These are phyloP conservation scores for Drosophila recens DNA, from an alignment of 2,888 invertebrate species.

Conservation along the genomic window DNA sequence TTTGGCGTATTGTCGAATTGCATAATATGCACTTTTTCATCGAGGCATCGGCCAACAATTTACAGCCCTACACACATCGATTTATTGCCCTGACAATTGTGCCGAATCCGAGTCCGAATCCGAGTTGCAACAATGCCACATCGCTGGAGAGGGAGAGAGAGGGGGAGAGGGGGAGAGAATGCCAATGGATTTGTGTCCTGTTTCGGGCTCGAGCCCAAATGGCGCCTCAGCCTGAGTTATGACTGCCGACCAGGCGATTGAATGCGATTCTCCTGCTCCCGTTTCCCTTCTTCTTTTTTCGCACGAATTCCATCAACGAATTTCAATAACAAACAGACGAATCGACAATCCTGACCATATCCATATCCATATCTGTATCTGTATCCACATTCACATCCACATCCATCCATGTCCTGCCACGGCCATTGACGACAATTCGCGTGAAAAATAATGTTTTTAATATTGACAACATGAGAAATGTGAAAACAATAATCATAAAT, in stretches of 20 bases:
- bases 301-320: conserved; percentile 80
- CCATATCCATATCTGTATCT: conserved; percentile 26
- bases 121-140: conserved; percentile 66
- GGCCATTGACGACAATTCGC: conserved; percentile 73
- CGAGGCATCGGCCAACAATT: conserved; percentile 78
- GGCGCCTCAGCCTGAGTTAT: conserved; percentile 72
- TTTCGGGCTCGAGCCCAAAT: conserved; percentile 34
- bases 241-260: conserved; percentile 71
- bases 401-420: conserved; percentile 31
- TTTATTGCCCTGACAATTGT: conserved; percentile 84
- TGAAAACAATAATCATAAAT: conserved; percentile 85
- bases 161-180: conserved; percentile 43
- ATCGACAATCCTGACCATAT: conserved; percentile 4
- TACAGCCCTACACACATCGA: conserved; percentile 84
- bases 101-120: conserved; percentile 72
- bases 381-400: conserved; percentile 14
- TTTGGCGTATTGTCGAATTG: conserved; percentile 83
- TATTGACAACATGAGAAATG: conserved; percentile 84
- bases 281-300: conserved; percentile 30
- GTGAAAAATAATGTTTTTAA: conserved; percentile 84
- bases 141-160: not conserved
- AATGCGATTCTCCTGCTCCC: conserved; percentile 58
- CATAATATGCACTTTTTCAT: conserved; percentile 84
- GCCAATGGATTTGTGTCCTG: conserved; percentile 73
- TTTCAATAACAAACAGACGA: conserved; percentile 74